These are phyloP conservation scores for Spodoptera frugiperda DNA, from an alignment of 1,140 invertebrate species.

Conservation along the genomic window DNA sequence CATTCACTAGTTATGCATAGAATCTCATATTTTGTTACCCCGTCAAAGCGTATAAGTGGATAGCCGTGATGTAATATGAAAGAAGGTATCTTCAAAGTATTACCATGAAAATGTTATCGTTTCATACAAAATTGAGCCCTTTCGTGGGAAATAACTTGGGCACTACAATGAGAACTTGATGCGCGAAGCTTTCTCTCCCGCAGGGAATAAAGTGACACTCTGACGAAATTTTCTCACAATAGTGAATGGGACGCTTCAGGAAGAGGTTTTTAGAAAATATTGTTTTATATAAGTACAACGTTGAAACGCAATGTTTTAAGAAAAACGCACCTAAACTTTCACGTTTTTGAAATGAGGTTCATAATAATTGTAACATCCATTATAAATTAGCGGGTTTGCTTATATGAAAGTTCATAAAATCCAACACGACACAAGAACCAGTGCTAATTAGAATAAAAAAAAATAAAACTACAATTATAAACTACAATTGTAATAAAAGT, in stretches of 20 bases:
- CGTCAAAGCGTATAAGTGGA: slow-evolving; percentile 43
- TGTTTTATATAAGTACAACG: neutral
- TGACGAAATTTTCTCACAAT: slow-evolving; percentile 39
- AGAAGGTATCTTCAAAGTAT: slow-evolving; percentile 43
- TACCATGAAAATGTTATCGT: slow-evolving; percentile 72
- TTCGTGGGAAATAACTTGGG: slow-evolving; percentile 62
- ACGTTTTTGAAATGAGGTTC: no score
- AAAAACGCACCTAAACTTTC: no score
- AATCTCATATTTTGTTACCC: slow-evolving; percentile 45
- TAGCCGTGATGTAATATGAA: slow-evolving; percentile 38
- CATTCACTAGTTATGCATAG: slow-evolving; percentile 43
- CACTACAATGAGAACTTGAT: slow-evolving; percentile 61
- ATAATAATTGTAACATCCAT: no score
- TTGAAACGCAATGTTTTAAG: neutral
- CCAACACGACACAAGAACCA: no score
- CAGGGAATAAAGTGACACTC: slow-evolving; percentile 50
- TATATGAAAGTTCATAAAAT: no score
- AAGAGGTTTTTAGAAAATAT: neutral
- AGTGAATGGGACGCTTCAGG: neutral
- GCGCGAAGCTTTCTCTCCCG: slow-evolving; percentile 47
- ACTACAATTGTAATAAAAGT: no score
- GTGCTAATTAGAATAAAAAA: no score
- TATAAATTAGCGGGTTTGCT: no score
- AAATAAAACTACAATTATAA: no score
- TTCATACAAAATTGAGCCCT: slow-evolving; percentile 69